Conservation (phyloP, 2,797 vertebrate genomes). For the Rhinogobio ventralis region DNA sequence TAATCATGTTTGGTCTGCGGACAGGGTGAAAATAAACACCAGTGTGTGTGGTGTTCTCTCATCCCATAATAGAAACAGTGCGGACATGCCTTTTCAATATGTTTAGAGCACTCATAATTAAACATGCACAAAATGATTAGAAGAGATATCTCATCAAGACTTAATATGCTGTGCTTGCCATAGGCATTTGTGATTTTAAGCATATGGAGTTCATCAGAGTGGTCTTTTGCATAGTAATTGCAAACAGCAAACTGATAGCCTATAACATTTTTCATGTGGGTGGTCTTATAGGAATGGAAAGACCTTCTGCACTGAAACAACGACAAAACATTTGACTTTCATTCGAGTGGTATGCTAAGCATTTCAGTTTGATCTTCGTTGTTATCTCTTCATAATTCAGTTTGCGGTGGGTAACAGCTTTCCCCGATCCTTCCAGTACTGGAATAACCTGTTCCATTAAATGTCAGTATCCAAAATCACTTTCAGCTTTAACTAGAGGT, state of each 20-base stretch:
- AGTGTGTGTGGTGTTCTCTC: conserved; percentile 49
- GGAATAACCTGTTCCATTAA: neutral
- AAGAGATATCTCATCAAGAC: conserved; percentile 18
- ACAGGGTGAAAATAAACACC: conserved; percentile 76
- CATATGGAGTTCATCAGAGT: conserved; percentile 45
- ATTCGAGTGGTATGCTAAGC: neutral
- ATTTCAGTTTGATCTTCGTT: conserved; percentile 8
- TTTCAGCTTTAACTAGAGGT: no score
- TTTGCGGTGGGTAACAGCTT: neutral
- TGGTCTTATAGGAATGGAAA: conserved; percentile 44
- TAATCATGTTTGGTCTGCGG: conserved; percentile 75
- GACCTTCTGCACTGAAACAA: conserved; percentile 35
- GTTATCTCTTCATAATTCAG: neutral
- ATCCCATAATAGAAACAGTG: conserved; percentile 34
- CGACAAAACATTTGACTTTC: conserved; percentile 22
- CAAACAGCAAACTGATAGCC: conserved; percentile 51
- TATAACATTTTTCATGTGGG: conserved; percentile 46
- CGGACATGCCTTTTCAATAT: conserved; percentile 32
- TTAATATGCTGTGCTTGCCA: neutral
- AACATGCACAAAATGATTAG: conserved; percentile 21
- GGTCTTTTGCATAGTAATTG: conserved; percentile 54
- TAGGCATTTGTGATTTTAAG: conserved; percentile 6
- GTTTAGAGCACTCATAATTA: conserved; percentile 26
- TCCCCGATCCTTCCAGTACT: neutral
- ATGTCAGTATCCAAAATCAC: neutral